phyloP scores from a whole-genome alignment of 2,113 vertebrate species.

The Gulo gulo region DNA sequence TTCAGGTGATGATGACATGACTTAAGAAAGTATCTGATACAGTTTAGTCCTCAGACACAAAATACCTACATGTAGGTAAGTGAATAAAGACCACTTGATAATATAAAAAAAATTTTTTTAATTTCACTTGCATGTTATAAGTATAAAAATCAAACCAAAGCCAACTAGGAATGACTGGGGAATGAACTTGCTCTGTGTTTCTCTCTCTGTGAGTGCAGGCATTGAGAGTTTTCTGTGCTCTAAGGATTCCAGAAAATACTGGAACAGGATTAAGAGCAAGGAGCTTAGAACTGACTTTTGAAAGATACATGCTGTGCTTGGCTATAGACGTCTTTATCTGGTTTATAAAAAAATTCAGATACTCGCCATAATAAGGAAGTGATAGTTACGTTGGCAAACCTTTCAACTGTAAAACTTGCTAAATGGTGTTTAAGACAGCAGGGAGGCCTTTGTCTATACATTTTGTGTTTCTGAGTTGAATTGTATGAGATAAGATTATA shows the following conservation, averaged over 20 bases:
- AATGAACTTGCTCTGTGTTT: neutral
- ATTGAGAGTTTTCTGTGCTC: neutral
- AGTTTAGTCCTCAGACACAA: neutral
- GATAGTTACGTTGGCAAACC: slow-evolving; percentile 58
- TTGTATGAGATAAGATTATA: slow-evolving; percentile 58
- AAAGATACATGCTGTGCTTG: neutral
- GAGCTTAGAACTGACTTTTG: neutral
- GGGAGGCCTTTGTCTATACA: slow-evolving; percentile 53
- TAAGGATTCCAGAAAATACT: neutral
- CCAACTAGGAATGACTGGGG: neutral
- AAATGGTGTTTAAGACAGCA: slow-evolving; percentile 71
- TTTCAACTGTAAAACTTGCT: slow-evolving; percentile 63
- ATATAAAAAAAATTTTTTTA: neutral
- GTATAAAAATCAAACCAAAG: neutral
- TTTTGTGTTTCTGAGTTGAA: slow-evolving; percentile 54
- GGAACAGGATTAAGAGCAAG: neutral
- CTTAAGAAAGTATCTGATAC: neutral
- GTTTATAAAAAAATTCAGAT: slow-evolving; percentile 39
- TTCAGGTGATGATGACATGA: neutral
- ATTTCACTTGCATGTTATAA: neutral
- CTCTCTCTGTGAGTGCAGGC: neutral
- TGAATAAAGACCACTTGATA: neutral
- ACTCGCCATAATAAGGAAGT: slow-evolving; percentile 55
- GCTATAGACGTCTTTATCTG: slow-evolving; percentile 35
- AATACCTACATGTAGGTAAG: neutral